Percentiles rank a stretch among this genome's conserved stretches.
These are phyloP conservation scores for Neotoxoptera formosana DNA, from an alignment of 1,140 invertebrate species.

Conservation along the genomic window DNA sequence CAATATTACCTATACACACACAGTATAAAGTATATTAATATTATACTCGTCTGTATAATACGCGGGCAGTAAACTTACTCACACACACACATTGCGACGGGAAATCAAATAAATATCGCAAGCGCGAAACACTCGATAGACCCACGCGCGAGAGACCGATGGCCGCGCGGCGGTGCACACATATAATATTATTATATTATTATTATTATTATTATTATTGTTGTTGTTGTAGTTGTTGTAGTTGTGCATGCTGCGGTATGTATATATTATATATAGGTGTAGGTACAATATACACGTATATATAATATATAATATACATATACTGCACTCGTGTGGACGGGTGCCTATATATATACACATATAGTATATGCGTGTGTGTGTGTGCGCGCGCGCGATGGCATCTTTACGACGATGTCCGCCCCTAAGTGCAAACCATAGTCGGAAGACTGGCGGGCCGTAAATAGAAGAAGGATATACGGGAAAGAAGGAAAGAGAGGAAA, in stretches of 20 bases:
- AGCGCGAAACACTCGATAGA: slow-evolving; percentile 14
- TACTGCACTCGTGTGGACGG: not conserved
- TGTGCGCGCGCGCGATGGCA: slow-evolving; percentile 1
- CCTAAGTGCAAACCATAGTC: slow-evolving; percentile 44
- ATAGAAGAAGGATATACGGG: slow-evolving; percentile 1
- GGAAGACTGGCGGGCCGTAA: slow-evolving; percentile 38
- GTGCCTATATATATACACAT: too few relatives aligned
- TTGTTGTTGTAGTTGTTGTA: not conserved
- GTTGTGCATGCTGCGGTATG: too few relatives aligned
- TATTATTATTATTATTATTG: not conserved
- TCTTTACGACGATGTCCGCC: slow-evolving; percentile 47
- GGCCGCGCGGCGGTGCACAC: not conserved
- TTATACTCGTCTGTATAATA: not conserved
- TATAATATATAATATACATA: not conserved
- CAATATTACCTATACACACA: not conserved
- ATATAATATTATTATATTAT: too few relatives aligned
- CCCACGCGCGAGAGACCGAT: slow-evolving; percentile 18
- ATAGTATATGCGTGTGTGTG: too few relatives aligned
- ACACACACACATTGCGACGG: not conserved
- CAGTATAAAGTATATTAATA: not conserved
- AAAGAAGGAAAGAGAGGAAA: not conserved
- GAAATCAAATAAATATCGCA: slow-evolving; percentile 16
- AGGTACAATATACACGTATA: not conserved
- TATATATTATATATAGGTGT: not conserved
- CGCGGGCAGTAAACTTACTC: not conserved